phyloP scores from a whole-genome alignment of 1,140 invertebrate species.

The Radopholus similis region DNA sequence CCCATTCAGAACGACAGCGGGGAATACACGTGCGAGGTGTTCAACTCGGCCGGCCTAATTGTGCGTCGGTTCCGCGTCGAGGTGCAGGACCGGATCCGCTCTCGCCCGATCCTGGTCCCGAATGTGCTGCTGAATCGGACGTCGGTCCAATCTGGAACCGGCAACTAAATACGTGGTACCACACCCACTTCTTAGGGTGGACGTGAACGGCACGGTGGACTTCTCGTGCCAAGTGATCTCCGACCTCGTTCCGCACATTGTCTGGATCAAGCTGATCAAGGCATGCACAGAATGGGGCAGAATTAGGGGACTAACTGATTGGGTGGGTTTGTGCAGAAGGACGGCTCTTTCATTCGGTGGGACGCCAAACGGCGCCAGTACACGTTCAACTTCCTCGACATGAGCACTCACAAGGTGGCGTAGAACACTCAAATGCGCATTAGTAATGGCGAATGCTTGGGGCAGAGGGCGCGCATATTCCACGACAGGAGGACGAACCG shows the following conservation, averaged over 20 bases:
- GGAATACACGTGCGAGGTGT: constrained; percentile 46
- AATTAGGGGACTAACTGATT: no score
- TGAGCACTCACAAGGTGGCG: constrained; percentile 38
- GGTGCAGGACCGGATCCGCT: constrained; percentile 46
- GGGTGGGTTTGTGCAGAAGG: no score
- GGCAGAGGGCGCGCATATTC: constrained; percentile 50
- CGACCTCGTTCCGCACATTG: constrained; percentile 54
- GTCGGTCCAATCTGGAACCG: no score
- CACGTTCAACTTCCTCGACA: constrained; percentile 47
- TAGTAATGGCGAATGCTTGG: constrained; percentile 14
- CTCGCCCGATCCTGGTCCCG: constrained; percentile 49
- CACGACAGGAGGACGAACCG: constrained; percentile 41
- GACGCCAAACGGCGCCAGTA: constrained; percentile 31
- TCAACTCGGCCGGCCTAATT: constrained; percentile 47
- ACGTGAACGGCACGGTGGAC: constrained; percentile 55
- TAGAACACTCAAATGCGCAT: constrained; percentile 15
- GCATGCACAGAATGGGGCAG: no score
- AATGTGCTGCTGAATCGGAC: constrained; percentile 55
- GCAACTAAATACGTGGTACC: no score
- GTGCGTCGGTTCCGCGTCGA: constrained; percentile 46
- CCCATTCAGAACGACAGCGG: constrained; percentile 15
- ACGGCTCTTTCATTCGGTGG: constrained; percentile 45
- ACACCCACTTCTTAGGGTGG: no score
- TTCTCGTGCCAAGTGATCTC: constrained; percentile 58
- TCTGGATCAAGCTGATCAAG: constrained; percentile 51